Evolutionary conservation across 2,113 vertebrate species (phyloP).

Genomic region (Cepphus grylle): DNA sequence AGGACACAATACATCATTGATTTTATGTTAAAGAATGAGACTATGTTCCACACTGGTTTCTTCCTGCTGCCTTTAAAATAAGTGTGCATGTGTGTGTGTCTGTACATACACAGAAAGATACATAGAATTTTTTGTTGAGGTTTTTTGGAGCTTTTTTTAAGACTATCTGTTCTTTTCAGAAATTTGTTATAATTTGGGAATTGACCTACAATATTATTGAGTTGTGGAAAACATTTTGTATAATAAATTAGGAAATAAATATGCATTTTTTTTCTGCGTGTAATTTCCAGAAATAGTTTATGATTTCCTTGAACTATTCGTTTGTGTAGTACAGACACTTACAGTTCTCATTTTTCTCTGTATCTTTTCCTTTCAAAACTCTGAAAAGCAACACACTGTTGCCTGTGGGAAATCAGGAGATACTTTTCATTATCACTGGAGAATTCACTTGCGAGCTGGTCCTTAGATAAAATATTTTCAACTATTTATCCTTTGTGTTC

Average conservation of each 20-base stretch:
- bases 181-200: neutral
- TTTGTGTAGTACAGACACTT: neutral
- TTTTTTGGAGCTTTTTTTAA: neutral
- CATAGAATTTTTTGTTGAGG: rapidly evolving
- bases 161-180: neutral
- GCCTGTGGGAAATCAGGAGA: neutral
- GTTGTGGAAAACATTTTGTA: neutral
- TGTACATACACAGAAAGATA: neutral
- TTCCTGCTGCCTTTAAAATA: neutral
- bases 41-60: rapidly evolving
- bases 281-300: neutral
- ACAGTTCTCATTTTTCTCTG: neutral
- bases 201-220: neutral
- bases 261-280: neutral
- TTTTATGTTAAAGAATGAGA: neutral
- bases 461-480: neutral
- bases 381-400: neutral
- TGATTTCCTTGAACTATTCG: neutral
- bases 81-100: rapidly evolving
- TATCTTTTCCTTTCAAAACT: neutral
- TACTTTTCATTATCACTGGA: neutral
- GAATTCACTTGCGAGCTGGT: neutral
- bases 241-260: neutral
- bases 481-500: neutral
- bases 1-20: neutral